phyloP scores from a whole-genome alignment of 1,140 invertebrate genomes.

The Ericerus pela region DNA sequence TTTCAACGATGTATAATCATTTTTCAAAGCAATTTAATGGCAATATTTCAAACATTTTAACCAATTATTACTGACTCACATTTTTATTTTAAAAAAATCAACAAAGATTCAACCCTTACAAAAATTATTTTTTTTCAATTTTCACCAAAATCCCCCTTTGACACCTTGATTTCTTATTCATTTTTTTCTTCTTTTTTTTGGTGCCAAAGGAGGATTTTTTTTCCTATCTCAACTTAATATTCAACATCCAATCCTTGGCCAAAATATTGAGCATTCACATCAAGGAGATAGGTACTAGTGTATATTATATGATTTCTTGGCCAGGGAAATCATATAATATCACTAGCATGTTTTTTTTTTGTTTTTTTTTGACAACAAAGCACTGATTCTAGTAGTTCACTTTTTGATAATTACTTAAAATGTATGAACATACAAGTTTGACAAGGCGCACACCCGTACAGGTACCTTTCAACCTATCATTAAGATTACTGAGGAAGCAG shows the following conservation, averaged over 20 bases:
- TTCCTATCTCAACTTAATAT: too few relatives aligned
- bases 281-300: too few relatives aligned
- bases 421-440: neutral
- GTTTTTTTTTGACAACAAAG: neutral
- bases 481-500: neutral
- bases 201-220: too few relatives aligned
- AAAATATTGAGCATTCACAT: too few relatives aligned
- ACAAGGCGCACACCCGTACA: neutral
- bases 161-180: neutral
- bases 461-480: neutral
- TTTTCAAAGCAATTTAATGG: too few relatives aligned
- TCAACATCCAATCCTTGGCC: too few relatives aligned
- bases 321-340: neutral
- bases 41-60: too few relatives aligned
- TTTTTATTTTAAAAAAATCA: neutral
- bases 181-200: neutral
- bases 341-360: neutral
- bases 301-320: too few relatives aligned
- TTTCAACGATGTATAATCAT: too few relatives aligned
- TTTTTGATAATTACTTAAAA: too few relatives aligned
- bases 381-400: neutral
- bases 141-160: neutral
- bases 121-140: neutral
- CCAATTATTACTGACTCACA: neutral
- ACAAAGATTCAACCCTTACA: neutral